phyloP scores from a whole-genome alignment of 2,113 vertebrate species.

The Caloenas nicobarica region DNA sequence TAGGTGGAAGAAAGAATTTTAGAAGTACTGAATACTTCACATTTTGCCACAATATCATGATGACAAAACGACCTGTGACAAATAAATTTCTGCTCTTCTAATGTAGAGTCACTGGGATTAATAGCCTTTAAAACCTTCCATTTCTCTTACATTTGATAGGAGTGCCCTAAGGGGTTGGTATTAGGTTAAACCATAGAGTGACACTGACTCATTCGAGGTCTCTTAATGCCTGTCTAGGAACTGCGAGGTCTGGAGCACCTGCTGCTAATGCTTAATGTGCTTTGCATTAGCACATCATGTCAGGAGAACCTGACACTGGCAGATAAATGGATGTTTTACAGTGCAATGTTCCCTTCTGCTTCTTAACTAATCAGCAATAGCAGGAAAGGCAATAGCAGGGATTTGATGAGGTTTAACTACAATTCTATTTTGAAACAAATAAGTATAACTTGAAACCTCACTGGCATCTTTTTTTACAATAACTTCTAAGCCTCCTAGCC shows the following conservation, averaged over 20 bases:
- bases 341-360: constrained; percentile 22
- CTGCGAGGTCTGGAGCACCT: constrained; percentile 48
- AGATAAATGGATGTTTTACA: constrained; percentile 52
- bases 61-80: constrained; percentile 10
- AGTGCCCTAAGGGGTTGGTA: neutral
- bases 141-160: constrained; percentile 23
- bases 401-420: constrained; percentile 37
- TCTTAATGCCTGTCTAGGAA: constrained; percentile 43
- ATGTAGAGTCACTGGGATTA: constrained; percentile 1
- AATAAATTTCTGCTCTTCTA: constrained; percentile 16
- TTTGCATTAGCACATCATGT: constrained; percentile 56
- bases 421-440: constrained; percentile 20
- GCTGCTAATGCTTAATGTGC: constrained; percentile 48
- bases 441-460: constrained; percentile 1
- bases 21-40: neutral
- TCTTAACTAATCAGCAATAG: constrained; percentile 44
- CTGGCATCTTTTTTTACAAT: neutral
- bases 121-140: constrained; percentile 47
- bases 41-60: neutral
- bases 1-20: constrained; percentile 1
- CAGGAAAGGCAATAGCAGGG: constrained; percentile 2
- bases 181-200: constrained; percentile 40
- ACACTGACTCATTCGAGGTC: constrained; percentile 43
- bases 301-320: constrained; percentile 48
- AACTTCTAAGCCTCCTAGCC: neutral